Evolutionary conservation across 2,797 vertebrate genomes (phyloP).

Genomic region (Galaxias olidus): DNA sequence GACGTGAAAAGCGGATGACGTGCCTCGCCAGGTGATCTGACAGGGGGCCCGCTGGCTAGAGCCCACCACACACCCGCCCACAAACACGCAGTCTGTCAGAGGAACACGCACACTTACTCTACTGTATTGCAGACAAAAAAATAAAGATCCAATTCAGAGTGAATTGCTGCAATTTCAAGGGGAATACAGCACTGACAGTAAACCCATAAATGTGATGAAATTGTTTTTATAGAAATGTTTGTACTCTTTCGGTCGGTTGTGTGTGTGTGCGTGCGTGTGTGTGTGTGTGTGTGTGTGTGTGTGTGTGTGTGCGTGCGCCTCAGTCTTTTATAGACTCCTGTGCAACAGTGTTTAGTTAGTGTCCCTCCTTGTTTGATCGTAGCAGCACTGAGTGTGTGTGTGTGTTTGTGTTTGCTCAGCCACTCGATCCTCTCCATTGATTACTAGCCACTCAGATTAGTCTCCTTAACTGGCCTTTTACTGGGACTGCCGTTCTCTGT

Average conservation of each 20-base stretch:
- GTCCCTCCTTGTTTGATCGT: constrained; percentile 32
- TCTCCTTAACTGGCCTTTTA: no score
- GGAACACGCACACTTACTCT: not conserved
- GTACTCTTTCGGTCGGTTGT: not conserved
- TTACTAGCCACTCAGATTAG: constrained; percentile 65
- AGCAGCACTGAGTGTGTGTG: constrained; percentile 48
- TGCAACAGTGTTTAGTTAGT: constrained; percentile 39
- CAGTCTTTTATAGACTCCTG: constrained; percentile 62
- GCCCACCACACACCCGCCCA: constrained; percentile 6
- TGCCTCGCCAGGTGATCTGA: constrained; percentile 47
- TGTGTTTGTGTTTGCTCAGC: constrained; percentile 72
- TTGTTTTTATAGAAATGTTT: not conserved
- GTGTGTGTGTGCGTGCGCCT: constrained; percentile 47
- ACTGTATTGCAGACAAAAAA: no score
- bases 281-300: constrained; percentile 14
- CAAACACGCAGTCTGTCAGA: constrained; percentile 6
- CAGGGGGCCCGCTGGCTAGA: constrained; percentile 20
- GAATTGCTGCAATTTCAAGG: no score
- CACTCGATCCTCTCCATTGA: constrained; percentile 66
- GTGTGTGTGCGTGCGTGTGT: not conserved
- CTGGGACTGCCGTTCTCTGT: constrained; percentile 40
- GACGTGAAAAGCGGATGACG: constrained; percentile 52
- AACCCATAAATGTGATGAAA: not conserved
- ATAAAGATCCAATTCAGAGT: no score
- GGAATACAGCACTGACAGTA: no score